Evolutionary conservation across 1,140 invertebrate genomes (phyloP).

Genomic region (Tribolium castaneum): DNA sequence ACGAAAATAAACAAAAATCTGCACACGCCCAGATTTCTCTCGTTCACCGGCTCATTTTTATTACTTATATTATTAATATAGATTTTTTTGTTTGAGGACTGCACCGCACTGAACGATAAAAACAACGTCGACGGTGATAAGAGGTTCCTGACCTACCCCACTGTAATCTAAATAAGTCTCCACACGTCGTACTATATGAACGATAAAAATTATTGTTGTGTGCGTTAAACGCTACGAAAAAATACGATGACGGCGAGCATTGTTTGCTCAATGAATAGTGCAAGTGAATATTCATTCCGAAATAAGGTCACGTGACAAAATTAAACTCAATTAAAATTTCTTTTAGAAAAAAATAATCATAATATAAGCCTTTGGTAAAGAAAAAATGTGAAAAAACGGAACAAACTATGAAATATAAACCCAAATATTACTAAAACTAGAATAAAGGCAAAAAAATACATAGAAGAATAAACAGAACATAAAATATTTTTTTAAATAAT

Average conservation of each 20-base stretch:
- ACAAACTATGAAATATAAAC: too few relatives aligned
- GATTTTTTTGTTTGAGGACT: not conserved
- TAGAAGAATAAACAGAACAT: too few relatives aligned
- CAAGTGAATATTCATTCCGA: not conserved
- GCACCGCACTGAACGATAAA: slow-evolving; percentile 2
- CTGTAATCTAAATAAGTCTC: slow-evolving; percentile 32
- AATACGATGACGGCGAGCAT: not conserved
- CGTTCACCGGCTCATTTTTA: not conserved
- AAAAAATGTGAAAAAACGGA: too few relatives aligned
- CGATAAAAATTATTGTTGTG: slow-evolving; percentile 34
- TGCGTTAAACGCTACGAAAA: not conserved
- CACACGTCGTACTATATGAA: slow-evolving; percentile 19
- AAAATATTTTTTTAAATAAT: too few relatives aligned
- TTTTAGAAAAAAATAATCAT: too few relatives aligned
- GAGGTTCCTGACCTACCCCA: slow-evolving; percentile 58
- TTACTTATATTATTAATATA: not conserved
- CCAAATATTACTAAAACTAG: too few relatives aligned
- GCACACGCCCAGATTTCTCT: not conserved
- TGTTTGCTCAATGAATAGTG: not conserved
- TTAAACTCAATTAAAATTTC: too few relatives aligned
- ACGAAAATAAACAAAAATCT: slow-evolving; percentile 34
- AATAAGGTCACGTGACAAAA: not conserved
- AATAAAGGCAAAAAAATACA: too few relatives aligned
- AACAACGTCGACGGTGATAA: slow-evolving; percentile 48
- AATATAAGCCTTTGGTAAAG: too few relatives aligned